Conservation (phyloP, 2,888 invertebrate species). For the Bhutanitis thaidina region DNA sequence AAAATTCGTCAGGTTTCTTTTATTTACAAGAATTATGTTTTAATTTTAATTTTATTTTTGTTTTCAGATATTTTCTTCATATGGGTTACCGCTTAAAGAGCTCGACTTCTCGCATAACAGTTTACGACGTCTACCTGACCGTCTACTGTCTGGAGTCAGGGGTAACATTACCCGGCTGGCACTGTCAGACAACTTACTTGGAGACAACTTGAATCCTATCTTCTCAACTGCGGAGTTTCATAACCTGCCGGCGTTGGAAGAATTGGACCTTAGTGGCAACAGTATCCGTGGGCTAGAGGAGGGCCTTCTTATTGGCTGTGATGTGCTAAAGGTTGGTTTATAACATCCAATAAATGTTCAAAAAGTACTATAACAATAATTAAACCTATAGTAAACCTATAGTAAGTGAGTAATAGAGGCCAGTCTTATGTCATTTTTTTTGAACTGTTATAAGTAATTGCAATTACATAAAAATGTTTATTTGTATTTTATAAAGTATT, state of each 20-base stretch:
- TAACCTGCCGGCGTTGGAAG: conserved; percentile 84
- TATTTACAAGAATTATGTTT: too few species aligned
- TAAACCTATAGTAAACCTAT: too few species aligned
- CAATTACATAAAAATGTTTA: too few species aligned
- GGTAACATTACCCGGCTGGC: conserved; percentile 84
- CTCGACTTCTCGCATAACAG: conserved; percentile 92
- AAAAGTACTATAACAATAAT: too few species aligned
- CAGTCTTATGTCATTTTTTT: too few species aligned
- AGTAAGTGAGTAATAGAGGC: too few species aligned
- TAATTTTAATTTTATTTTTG: not conserved
- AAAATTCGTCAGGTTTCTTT: too few species aligned
- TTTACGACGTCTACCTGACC: conserved; percentile 88
- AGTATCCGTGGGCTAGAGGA: conserved; percentile 90
- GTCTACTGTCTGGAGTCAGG: conserved; percentile 83
- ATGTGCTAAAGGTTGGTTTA: conserved; percentile 84
- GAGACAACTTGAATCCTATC: conserved; percentile 93
- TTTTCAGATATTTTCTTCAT: conserved; percentile 83
- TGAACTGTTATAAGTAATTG: too few species aligned
- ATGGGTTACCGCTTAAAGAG: conserved; percentile 85
- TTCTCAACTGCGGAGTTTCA: conserved; percentile 93
- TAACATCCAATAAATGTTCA: too few species aligned
- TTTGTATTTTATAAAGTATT: too few species aligned
- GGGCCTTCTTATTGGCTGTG: conserved; percentile 91
- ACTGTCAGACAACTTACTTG: conserved; percentile 90
- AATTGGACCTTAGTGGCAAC: conserved; percentile 90